phyloP scores from a whole-genome alignment of 2,797 vertebrate species.

The Aldrovandia affinis region DNA sequence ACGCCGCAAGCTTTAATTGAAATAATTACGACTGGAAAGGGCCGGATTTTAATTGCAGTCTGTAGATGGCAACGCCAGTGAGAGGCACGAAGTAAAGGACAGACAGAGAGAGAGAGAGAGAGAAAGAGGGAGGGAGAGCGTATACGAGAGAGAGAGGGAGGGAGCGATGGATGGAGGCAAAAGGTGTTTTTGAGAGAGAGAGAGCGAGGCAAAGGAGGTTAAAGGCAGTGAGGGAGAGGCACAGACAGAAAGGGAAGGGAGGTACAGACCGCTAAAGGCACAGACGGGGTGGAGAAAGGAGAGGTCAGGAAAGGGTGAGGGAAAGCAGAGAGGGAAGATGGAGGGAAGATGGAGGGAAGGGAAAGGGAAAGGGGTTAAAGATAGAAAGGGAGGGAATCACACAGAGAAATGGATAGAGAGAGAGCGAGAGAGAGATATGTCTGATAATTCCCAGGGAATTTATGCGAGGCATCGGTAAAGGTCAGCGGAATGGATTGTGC shows the following conservation, averaged over 20 bases:
- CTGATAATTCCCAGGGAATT: constrained; percentile 51
- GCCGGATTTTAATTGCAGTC: background rate
- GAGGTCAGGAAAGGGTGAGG: background rate
- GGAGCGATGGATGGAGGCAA: too few relatives aligned
- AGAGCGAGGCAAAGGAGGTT: too few relatives aligned
- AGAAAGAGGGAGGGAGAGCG: background rate
- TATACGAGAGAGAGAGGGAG: background rate
- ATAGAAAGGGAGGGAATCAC: too few relatives aligned
- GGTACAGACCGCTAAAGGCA: constrained; percentile 22
- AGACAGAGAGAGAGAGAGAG: constrained; percentile 33
- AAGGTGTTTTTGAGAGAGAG: too few relatives aligned
- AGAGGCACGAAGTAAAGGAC: background rate
- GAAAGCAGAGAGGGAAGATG: background rate
- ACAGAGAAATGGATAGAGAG: background rate
- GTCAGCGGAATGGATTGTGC: constrained; percentile 65
- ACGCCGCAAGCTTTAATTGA: constrained; percentile 49
- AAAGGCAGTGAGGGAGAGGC: background rate
- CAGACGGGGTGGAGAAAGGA: background rate
- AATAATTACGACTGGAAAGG: background rate
- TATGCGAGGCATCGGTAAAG: constrained; percentile 63
- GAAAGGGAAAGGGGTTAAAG: constrained; percentile 28
- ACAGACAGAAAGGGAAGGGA: background rate
- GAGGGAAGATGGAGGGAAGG: constrained; percentile 33
- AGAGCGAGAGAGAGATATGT: background rate
- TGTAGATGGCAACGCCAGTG: background rate